phyloP scores from a whole-genome alignment of 1,140 invertebrate species.

The Papilio machaon region DNA sequence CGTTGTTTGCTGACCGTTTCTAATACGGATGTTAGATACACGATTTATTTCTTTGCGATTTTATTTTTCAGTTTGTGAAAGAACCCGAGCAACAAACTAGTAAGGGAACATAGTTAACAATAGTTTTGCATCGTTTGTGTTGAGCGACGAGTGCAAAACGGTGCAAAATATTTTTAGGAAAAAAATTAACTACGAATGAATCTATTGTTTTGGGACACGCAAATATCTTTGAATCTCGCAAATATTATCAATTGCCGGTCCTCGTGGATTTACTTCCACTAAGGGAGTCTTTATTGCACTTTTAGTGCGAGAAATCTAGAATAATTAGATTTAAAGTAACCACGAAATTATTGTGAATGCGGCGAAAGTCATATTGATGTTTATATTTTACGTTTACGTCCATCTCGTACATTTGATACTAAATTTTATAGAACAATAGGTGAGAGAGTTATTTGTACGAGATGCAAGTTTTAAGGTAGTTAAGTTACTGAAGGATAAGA shows the following conservation, averaged over 20 bases:
- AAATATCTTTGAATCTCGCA: neutral
- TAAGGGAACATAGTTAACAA: neutral
- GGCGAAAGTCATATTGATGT: no score
- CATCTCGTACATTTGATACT: neutral
- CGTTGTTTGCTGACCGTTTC: neutral
- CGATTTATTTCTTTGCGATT: neutral
- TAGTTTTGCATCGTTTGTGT: neutral
- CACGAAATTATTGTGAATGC: no score
- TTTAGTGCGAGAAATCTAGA: neutral
- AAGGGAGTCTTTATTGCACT: no score
- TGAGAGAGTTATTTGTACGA: neutral
- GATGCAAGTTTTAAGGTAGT: constrained; percentile 9
- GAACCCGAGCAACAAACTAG: neutral
- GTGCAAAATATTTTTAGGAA: neutral
- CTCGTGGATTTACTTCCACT: no score
- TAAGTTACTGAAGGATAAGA: constrained; percentile 20
- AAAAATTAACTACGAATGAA: neutral
- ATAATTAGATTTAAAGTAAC: no score
- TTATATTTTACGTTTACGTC: no score
- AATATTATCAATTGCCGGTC: neutral
- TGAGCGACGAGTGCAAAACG: neutral
- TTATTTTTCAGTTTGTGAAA: neutral
- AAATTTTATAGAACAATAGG: neutral
- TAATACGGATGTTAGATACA: no score
- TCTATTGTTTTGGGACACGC: neutral